Base-by-base conservation (phyloP, 2,113 vertebrate species). In the Dascyllus trimaculatus region DNA sequence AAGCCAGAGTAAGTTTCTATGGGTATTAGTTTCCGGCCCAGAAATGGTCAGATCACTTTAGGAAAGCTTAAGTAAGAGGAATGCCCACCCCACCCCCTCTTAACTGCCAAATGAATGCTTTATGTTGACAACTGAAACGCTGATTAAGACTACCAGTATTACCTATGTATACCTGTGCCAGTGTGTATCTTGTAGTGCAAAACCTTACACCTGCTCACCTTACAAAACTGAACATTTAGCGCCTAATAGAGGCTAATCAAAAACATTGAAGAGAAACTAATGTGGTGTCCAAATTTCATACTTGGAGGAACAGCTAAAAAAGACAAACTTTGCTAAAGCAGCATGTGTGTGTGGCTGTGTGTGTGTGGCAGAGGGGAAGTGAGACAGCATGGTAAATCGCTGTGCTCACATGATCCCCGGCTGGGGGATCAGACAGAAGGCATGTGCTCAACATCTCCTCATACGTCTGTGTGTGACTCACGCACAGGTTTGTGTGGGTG, bases 321-420 rank as follows among this genome's bases (percentile, higher is more conserved):
- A 46, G 21, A 59, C 11, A 57, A 76, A 32, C 10, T 19, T 51
- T 4, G 4, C 22, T 18, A 22, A 56, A 70, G 18, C 25, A 32
- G 46, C 18, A 21, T 62, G 59, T 45, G 32, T 56, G 24, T 56
- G 75, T 45, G 49, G 54, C 29, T 65, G 45, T 13, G 32, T 51
- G 32, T 51, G 62, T 14, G 58, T n/a, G 53, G 5, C 11, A 26
- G 58, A 60, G 15, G 65, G 86, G 80, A 86, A 82, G 85, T 87
- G 78, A 89, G 53, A 85, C 81, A 73, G 82, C 80, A 52, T 54
- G 65, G 43, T 48, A 71, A 85, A 89, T 69, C 71, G 43, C 54
- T 66, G 29, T 72, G 54, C 62, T 90, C 92, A 92, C 92, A 92
- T 94, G 91, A 92, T 88, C 61, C 57, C 46, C 35, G 35, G 78